Evolutionary conservation across 1,140 invertebrate species (phyloP), one percentile per base, ranked within the genome.

Genomic region (Galleria mellonella): DNA sequence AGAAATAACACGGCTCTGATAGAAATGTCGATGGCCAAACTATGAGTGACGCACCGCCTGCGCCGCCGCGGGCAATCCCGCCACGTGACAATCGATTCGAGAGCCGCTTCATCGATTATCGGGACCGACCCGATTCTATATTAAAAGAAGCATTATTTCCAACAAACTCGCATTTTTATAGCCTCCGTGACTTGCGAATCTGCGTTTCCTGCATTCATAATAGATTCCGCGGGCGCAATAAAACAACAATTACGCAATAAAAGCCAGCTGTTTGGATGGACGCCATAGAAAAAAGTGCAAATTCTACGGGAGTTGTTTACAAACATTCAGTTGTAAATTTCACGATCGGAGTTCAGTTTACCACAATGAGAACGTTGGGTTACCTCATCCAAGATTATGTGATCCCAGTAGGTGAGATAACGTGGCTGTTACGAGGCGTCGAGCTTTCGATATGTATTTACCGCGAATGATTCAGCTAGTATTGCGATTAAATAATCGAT

Each of bases 21-120:
- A 74, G 47, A 75, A 66, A 76, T 71, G 68, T 74, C 74, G 68
- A 72, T 68, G 60, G 56, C 63, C 61, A 67, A 72, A 58, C 54
- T 55, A 55, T 51, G 51, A 48, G 48, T 69, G 63, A 52, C 56
- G 51, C 47, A 59, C 42, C 47, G 59, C 52, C 17, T 2, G 6
- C 17, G 17, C 17, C 2, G 6, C 17, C 2, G 17, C 53, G 51
- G 57, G 43, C 48, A 32, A 55, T 60, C 57, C 51, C 50, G 35
- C 13, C 49, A 42, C 40, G 41, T n/a, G n/a, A n/a, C n/a, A n/a
- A 23, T 23, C 17, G 17, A 23, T 23, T 23, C 6, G 17, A 3
- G 17, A 6, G 6, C 17, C 6, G 6, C 17, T 2, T 3, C 6
- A 23, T 23, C 17, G 17, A 23, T 6, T 23, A 23, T 23, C 17